Conservation (phyloP, 2,888 invertebrate genomes). For the Drosophila maculinotata region DNA sequence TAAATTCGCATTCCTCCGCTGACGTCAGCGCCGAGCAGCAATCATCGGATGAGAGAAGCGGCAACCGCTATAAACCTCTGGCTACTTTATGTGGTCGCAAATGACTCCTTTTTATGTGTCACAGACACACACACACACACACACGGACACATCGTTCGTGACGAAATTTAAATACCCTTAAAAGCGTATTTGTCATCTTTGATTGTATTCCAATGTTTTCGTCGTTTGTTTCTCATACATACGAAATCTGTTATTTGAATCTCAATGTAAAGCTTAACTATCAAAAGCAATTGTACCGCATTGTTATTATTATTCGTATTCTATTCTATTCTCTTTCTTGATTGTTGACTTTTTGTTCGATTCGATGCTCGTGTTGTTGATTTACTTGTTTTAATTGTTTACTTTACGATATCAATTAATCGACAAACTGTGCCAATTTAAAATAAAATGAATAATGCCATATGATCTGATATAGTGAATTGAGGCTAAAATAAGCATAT, state of each 20-base stretch:
- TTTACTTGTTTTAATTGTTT: slow-evolving; percentile 31
- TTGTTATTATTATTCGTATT: too few species aligned
- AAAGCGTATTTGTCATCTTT: too few species aligned
- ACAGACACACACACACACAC: not conserved
- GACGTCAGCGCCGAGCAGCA: slow-evolving; percentile 20
- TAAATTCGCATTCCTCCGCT: slow-evolving; percentile 22
- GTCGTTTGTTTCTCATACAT: not conserved
- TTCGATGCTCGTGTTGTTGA: slow-evolving; percentile 7
- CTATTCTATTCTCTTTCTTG: slow-evolving; percentile 1
- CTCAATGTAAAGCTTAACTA: too few species aligned
- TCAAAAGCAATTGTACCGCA: too few species aligned
- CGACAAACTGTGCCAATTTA: not conserved
- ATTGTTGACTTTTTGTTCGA: not conserved
- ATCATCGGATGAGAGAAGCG: slow-evolving; percentile 1
- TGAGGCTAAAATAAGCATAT: not conserved
- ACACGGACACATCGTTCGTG: not conserved
- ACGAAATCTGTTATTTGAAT: too few species aligned
- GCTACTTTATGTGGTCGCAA: not conserved
- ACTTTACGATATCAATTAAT: slow-evolving; percentile 26
- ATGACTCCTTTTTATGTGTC: slow-evolving; percentile 1
- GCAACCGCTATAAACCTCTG: not conserved
- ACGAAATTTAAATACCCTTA: not conserved
- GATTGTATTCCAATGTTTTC: too few species aligned
- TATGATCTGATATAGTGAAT: slow-evolving; percentile 42
- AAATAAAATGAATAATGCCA: slow-evolving; percentile 17